These are phyloP conservation scores for Zonitis immaculata DNA, from an alignment of 2,888 invertebrate genomes.

Conservation along the genomic window DNA sequence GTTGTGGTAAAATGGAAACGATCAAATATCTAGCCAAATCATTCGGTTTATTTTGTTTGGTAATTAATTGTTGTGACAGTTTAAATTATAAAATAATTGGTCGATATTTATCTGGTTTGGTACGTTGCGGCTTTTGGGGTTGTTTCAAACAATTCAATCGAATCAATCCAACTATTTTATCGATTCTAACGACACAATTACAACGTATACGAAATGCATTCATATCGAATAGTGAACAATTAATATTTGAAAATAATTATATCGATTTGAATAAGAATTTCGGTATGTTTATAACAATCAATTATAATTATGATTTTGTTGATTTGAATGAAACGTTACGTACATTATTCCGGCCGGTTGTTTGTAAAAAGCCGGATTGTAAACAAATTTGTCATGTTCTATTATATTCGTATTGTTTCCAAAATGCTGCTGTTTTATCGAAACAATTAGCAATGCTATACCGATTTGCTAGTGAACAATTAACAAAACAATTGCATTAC, in stretches of 20 bases:
- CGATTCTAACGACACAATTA: slow-evolving; percentile 88
- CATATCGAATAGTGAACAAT: slow-evolving; percentile 66
- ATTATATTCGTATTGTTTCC: slow-evolving; percentile 87
- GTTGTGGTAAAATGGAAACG: slow-evolving; percentile 89
- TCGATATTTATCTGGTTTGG: slow-evolving; percentile 67
- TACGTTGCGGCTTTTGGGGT: slow-evolving; percentile 91
- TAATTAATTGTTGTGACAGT: slow-evolving; percentile 90
- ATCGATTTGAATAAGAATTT: slow-evolving; percentile 79
- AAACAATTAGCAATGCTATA: slow-evolving; percentile 94
- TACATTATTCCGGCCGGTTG: slow-evolving; percentile 85
- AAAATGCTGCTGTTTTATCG: slow-evolving; percentile 82
- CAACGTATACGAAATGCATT: slow-evolving; percentile 85
- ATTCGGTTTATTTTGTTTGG: slow-evolving; percentile 73
- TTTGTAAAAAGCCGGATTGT: slow-evolving; percentile 86
- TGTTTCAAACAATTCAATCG: slow-evolving; percentile 95
- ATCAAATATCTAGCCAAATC: slow-evolving; percentile 90
- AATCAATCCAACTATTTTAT: slow-evolving; percentile 86
- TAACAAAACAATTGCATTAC: slow-evolving; percentile 90
- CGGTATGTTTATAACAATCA: slow-evolving; percentile 94
- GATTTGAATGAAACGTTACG: slow-evolving; percentile 90
- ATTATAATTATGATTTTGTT: slow-evolving; percentile 91
- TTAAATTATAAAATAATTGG: slow-evolving; percentile 86
- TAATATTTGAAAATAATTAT: slow-evolving; percentile 63
- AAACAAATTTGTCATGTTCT: slow-evolving; percentile 91
- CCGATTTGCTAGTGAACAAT: slow-evolving; percentile 77